Conservation (phyloP, 64 coral and sea anemone species). For the Anthopleura sola region DNA sequence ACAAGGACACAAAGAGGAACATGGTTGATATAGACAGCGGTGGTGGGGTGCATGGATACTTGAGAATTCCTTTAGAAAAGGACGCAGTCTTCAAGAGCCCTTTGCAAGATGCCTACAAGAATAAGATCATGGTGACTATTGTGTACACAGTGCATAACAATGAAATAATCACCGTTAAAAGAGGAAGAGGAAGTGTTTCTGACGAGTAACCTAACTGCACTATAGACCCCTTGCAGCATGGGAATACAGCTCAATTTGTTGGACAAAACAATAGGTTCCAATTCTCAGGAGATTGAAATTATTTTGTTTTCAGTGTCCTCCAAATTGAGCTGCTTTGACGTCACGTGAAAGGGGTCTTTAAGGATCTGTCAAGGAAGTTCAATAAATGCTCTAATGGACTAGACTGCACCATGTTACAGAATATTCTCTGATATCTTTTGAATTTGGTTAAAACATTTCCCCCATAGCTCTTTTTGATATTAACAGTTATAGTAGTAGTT, state of each 20-base stretch:
- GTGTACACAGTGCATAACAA: constrained; percentile 24
- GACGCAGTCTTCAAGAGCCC: constrained; percentile 32
- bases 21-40: constrained; percentile 54
- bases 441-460: too few species aligned
- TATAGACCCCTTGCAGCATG: too few species aligned
- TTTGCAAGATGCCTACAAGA: constrained; percentile 14
- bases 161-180: constrained; percentile 23
- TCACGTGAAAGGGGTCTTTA: too few species aligned
- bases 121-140: background rate
- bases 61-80: constrained; percentile 34
- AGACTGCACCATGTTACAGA: background rate
- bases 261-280: too few species aligned
- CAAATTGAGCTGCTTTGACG: too few species aligned
- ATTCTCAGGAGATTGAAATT: too few species aligned
- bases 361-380: background rate
- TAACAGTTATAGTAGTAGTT: too few species aligned
- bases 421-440: too few species aligned
- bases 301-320: too few species aligned
- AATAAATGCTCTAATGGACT: background rate
- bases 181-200: constrained; percentile 20
- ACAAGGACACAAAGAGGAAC: constrained; percentile 39
- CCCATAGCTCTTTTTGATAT: too few species aligned
- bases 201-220: background rate
- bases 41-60: constrained; percentile 43
- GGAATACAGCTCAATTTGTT: too few species aligned